Base-by-base conservation (phyloP, 1,140 invertebrate species). In the Drosophila guanche region DNA sequence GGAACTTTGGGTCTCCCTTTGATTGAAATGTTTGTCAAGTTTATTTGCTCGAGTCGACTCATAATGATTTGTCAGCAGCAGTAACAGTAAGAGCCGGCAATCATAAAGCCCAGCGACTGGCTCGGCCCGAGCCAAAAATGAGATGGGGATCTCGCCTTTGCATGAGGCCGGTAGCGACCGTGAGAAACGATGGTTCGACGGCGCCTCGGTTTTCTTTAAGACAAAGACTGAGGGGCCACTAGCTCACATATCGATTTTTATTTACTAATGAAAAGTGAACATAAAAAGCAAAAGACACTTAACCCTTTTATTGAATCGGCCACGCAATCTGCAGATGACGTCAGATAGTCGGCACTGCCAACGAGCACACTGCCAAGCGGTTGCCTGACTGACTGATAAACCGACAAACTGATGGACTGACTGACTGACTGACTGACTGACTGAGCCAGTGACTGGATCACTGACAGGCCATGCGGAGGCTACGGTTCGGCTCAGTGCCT, bases 261-360 rank as follows among this genome's bases (percentile, higher is more conserved):
- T 79, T 88, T 65, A 88, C 83, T 88, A 88, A 88, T 88, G 83
- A 88, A 88, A 88, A 83, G 78, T 81, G 83, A 83, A 83, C 78
- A 88, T 88, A 83, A 83, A 77, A 70, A 68, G 55, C 56, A 67
- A 79, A 79, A 81, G 63, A 70, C 83, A 88, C 83, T 88, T 88
- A 88, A 88, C 83, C 83, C 83, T 83, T 88, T 88, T 88, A 77
- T 77, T 71, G 66, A 77, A 77, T 76, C 75, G 66, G 33, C 73
- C 83, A 88, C 75, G 83, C 75, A 88, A 88, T 88, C 83, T 88
- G 61, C 63, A 60, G 79, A 88, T 88, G 83, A 88, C 83, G 83
- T 88, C 83, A 88, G 83, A 75, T 88, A 76, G 54, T 53, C 55
- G 59, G 51, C 46, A 55, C 55, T 47, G 63, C 63, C 63, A 37